Evolutionary conservation across 64 coral and sea anemone genomes (phyloP), one percentile per base, ranked within the genome.

Genomic region (Montipora capricornis): DNA sequence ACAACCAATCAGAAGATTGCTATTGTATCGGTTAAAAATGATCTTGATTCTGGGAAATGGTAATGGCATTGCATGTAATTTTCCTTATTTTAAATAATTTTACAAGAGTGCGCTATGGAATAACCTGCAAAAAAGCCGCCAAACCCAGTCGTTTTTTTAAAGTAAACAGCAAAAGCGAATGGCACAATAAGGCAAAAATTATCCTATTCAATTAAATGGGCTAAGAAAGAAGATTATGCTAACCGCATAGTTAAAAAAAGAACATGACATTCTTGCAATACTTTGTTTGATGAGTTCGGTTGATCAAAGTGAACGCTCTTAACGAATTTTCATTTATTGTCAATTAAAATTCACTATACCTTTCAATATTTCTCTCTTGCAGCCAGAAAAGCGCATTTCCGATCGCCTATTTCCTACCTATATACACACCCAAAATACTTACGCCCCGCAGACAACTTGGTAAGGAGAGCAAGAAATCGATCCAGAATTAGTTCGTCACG

Each of bases 261-360:
- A 62, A 86, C 19, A 86, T 86, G 82, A 2, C 62, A 86, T 86
- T 71, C 44, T 86, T 86, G 7, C 5, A 86, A 86, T 86, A 50
- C 37, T 37, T 37, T 2, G 0, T 37, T 37, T 37, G 37, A 37
- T 37, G 81, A 84, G 29, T 44, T 5, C 81, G 59, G 80, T 58
- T 4, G 81, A 84, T 84, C 81, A 84, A 84, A 84, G 81, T 47
- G 14, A 9, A 59, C 26, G 6, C 11, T 62, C 52, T 53, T 15
- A 82, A 80, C 78, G 10, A 64, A 84, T 84, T 67, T 81, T 11
- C 29, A 68, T 68, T 84, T n/a, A 68, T 19, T 26, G 44, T 68
- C 81, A 84, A 86, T 86, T 86, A 86, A 86, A 86, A 86, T 82
- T 86, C 47, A 86, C 47, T 71, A 71, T 16, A 70, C 66, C 71